Evolutionary conservation across 1,140 invertebrate genomes (phyloP), one percentile per base, ranked within the genome.

Genomic region (Drosophila navojoa): DNA sequence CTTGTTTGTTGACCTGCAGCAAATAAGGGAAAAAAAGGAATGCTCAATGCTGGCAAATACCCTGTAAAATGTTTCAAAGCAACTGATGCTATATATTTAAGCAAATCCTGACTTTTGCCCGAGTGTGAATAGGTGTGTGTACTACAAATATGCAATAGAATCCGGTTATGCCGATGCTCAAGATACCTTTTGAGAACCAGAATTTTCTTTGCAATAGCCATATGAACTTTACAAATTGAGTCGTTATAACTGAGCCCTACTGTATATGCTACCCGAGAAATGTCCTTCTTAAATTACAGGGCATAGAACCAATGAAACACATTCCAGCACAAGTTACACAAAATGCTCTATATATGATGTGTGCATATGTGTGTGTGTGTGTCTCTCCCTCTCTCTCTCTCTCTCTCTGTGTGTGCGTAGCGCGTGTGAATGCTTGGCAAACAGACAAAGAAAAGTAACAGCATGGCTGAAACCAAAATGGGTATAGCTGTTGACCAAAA

Each of bases 1-100:
- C 44, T 68, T 69, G 63, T 69, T 69, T 73, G 66, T 69, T 69
- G 50, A 69, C 55, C 57, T 61, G 64, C 49, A 58, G 32, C 35
- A 59, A 61, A 59, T 45, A 66, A 27, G 54, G 6, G 52, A 42
- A 58, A 52, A 57, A 57, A 19, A 19, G 2, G 19, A 19, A 25
- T 3, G 4, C 7, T 16, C 9, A 42, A 42, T 49, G 27, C 15
- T 59, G 4, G 9, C 10, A 19, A 7, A 59, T 45, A 32, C 42
- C n/a, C 25, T 45, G 42, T 13, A n/a, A 16, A 6, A 1, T n/a
- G 22, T 16, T 44, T 27, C 11, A 13, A 13, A 5, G 15, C 19
- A 49, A 19, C n/a, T n/a, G n/a, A n/a, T n/a, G n/a, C n/a, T n/a
- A n/a, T n/a, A n/a, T n/a, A n/a, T n/a, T n/a, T n/a, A n/a, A n/a